Percentiles rank a stretch among this genome's conserved stretches.
Conservation (phyloP, 2,888 invertebrate genomes). For the Trisateles emortualis region DNA sequence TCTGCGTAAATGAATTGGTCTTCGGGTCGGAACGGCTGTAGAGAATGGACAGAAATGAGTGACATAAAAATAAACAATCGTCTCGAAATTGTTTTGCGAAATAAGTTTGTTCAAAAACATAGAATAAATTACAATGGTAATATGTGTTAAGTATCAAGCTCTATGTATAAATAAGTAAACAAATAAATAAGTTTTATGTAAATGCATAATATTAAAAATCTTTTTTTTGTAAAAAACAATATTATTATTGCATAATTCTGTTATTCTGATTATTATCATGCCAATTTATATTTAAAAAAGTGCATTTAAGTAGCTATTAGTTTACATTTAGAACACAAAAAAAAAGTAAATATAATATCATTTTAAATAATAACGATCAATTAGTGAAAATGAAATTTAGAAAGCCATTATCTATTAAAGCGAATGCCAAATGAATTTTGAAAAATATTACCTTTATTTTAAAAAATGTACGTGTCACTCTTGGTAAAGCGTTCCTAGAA, state of each 20-base stretch:
- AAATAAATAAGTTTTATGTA: not conserved
- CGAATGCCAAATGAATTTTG: conserved; percentile 49
- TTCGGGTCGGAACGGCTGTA: conserved; percentile 93
- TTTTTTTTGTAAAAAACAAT: not conserved
- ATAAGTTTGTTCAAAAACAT: conserved; percentile 16
- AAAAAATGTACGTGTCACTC: conserved; percentile 96
- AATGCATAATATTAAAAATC: not conserved
- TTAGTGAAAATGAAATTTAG: conserved; percentile 18
- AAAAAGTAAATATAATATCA: not conserved
- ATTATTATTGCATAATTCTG: not conserved
- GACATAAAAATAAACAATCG: not conserved
- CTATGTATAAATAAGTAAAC: conserved; percentile 1
- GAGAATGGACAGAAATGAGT: conserved; percentile 28
- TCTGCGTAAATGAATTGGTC: conserved; percentile 95
- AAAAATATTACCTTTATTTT: conserved; percentile 84
- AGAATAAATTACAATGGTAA: conserved; percentile 52
- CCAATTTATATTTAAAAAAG: not conserved
- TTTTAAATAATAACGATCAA: not conserved
- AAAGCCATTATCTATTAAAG: conserved; percentile 53
- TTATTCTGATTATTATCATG: not conserved
- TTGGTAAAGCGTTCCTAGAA: conserved; percentile 91
- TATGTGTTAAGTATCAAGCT: conserved; percentile 57
- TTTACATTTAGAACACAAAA: conserved; percentile 2
- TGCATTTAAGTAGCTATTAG: conserved; percentile 1
- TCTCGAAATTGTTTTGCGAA: conserved; percentile 1